Evolutionary conservation across 2,888 invertebrate species (phyloP), one percentile per base, ranked within the genome.

Genomic region (Barypeithes pellucidus): DNA sequence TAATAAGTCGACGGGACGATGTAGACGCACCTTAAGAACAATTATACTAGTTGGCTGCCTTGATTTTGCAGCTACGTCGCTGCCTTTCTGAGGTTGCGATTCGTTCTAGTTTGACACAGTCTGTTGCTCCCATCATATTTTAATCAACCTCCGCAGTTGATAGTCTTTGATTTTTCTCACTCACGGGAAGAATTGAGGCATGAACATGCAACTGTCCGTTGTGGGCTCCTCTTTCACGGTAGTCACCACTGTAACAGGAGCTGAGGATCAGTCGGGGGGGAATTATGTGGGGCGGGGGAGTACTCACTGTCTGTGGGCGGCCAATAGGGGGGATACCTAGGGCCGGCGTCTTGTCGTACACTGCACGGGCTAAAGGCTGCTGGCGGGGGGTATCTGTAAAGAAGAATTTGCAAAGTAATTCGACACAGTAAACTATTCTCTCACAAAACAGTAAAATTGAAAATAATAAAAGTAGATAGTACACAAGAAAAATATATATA

Each of bases 361-460:
- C 87, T 84, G 36, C 89, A 89, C 9, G 90, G 84, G n/a, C 88
- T 88, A 63, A 89, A 88, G 0, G 89, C 88, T 8, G 88, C 87
- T 79, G 67, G 88, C 36, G 82, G 77, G 11, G 85, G 81, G 75
- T 84, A 84, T 24, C 75, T 75, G 54, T 20, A 66, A 68, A 43
- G 45, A 43, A 43, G 12, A 41, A 65, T 20, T 24, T 22, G n/a
- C 16, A 16, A 16, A 43, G 16, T 63, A 20, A 12, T 59, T 16
- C n/a, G n/a, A n/a, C n/a, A n/a, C n/a, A n/a, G n/a, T n/a, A n/a
- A n/a, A n/a, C n/a, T n/a, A n/a, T n/a, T n/a, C n/a, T n/a, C n/a
- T n/a, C n/a, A n/a, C n/a, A n/a, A n/a, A n/a, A n/a, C n/a, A n/a
- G n/a, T n/a, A n/a, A n/a, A n/a, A n/a, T n/a, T n/a, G n/a, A n/a